phyloP scores from a whole-genome alignment of 2,888 invertebrate species.

The Synanthedon myopaeformis region DNA sequence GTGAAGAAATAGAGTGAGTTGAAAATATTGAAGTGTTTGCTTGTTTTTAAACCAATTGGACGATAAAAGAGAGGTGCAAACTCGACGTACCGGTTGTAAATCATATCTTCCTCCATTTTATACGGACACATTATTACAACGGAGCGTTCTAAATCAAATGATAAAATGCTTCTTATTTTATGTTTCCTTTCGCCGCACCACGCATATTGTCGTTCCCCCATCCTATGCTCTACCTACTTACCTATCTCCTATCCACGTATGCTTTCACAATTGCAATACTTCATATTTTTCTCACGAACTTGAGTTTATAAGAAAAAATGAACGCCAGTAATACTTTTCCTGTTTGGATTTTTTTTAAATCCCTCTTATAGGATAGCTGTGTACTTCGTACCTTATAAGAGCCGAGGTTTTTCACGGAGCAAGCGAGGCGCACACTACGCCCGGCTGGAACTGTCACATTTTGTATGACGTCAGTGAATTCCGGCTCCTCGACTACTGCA shows the following conservation, averaged over 20 bases:
- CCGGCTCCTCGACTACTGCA: slow-evolving; percentile 86
- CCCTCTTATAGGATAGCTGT: no score
- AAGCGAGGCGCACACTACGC: slow-evolving; percentile 87
- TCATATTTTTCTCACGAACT: slow-evolving; percentile 11
- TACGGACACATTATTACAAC: slow-evolving; percentile 67
- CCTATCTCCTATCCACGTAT: slow-evolving; percentile 6
- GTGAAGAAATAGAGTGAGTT: slow-evolving; percentile 5
- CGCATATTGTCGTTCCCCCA: slow-evolving; percentile 49
- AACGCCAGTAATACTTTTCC: neutral
- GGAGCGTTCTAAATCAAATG: slow-evolving; percentile 67
- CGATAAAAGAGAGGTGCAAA: slow-evolving; percentile 44
- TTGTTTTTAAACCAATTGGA: slow-evolving; percentile 35
- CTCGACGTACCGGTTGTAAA: slow-evolving; percentile 51
- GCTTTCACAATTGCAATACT: slow-evolving; percentile 18
- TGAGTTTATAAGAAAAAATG: neutral
- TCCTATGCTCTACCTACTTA: slow-evolving; percentile 4
- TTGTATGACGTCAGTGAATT: slow-evolving; percentile 90
- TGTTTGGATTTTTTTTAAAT: neutral
- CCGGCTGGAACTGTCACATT: slow-evolving; percentile 93
- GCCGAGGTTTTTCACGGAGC: slow-evolving; percentile 91
- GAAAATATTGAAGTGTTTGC: slow-evolving; percentile 18
- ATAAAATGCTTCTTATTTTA: slow-evolving; percentile 67
- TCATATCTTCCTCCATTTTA: slow-evolving; percentile 63
- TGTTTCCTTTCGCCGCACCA: slow-evolving; percentile 51
- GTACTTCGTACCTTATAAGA: slow-evolving; percentile 80